These are phyloP conservation scores for Anastatus disparis DNA, from an alignment of 1,140 invertebrate genomes.

Conservation along the genomic window DNA sequence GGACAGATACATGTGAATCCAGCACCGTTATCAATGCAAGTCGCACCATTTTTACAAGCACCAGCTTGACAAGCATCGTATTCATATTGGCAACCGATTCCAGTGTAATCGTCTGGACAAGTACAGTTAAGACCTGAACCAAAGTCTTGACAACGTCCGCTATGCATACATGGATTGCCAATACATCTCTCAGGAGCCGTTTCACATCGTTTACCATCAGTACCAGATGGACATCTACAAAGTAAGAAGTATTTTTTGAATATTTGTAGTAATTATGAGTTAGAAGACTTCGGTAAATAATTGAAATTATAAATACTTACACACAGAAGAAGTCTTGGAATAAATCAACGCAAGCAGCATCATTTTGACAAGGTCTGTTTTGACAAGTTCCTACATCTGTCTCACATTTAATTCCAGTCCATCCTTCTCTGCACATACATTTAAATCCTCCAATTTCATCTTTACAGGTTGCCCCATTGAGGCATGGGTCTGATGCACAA, in stretches of 20 bases:
- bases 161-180: conserved; percentile 95
- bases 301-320: conserved; percentile 67
- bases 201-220: conserved; percentile 94
- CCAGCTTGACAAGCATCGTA: conserved; percentile 90
- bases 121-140: conserved; percentile 94
- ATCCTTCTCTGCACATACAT: conserved; percentile 87
- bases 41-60: conserved; percentile 92
- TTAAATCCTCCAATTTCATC: conserved; percentile 87
- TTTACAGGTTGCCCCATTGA: conserved; percentile 88
- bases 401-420: conserved; percentile 90
- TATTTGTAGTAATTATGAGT: not conserved
- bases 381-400: conserved; percentile 87
- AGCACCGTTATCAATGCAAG: conserved; percentile 84
- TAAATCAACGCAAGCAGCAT: conserved; percentile 91
- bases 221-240: conserved; percentile 86
- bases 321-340: conserved; percentile 98
- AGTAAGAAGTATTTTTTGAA: conserved; percentile 18
- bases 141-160: conserved; percentile 92
- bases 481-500: conserved; percentile 86
- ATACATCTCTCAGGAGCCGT: conserved; percentile 95
- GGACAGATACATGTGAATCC: conserved; percentile 89
- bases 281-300: no score
- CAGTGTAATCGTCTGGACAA: conserved; percentile 85
- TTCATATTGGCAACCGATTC: conserved; percentile 93
- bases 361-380: conserved; percentile 88